These are phyloP conservation scores for Buphagus erythrorhynchus DNA, from an alignment of 2,797 vertebrate species.

Conservation along the genomic window DNA sequence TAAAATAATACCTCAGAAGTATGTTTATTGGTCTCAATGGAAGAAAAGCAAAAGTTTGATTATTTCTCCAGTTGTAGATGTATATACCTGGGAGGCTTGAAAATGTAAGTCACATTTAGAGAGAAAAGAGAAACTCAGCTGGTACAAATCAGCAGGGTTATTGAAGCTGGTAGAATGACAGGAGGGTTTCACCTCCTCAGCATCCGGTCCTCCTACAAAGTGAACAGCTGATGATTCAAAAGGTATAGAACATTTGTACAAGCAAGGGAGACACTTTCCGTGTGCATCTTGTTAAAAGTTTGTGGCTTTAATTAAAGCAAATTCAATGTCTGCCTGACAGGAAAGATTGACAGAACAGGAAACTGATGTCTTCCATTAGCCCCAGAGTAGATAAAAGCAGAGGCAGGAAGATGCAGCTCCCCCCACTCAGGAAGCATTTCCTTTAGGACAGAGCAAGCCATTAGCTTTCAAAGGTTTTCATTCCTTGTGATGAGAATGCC, in stretches of 20 bases:
- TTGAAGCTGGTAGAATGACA: neutral
- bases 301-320: conserved; percentile 34
- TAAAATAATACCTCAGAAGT: neutral
- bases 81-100: neutral
- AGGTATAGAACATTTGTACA: neutral
- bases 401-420: neutral
- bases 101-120: neutral
- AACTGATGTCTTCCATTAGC: conserved; percentile 29
- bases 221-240: neutral
- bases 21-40: neutral
- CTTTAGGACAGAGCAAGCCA: neutral
- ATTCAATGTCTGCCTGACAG: neutral
- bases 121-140: neutral
- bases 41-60: neutral
- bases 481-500: neutral
- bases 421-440: neutral
- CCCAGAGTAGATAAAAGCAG: conserved; percentile 13
- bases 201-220: neutral
- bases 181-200: neutral
- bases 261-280: neutral
- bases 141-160: neutral
- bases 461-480: conserved; percentile 24
- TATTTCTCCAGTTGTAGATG: neutral
- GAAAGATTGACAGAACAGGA: conserved; percentile 43
- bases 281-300: conserved; percentile 1